Evolutionary conservation across 2,797 vertebrate species (phyloP), one percentile per base, ranked within the genome.

Genomic region (Hylomyscus alleni): DNA sequence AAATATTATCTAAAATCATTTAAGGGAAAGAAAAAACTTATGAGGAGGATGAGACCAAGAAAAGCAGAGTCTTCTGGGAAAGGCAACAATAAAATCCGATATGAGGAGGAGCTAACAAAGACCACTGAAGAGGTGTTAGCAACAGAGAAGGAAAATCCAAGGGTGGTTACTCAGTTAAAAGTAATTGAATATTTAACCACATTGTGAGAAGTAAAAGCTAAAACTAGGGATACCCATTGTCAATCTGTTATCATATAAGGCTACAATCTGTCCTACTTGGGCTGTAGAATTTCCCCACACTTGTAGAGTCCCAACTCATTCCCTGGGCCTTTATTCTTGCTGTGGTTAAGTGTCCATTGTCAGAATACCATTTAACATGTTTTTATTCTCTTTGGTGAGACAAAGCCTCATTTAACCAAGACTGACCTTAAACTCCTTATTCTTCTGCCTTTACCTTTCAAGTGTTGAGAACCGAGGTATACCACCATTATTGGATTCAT

Each of bases 131-230:
- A 87, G 17, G 9, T 12, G 0, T 20, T 34, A 85, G 56, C 6
- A 13, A 13, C 6, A 47, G 47, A 67, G 69, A 14, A 60, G 67
- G 40, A 56, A 92, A 81, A 84, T 73, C 3, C 65, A 62, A 24
- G 0, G 29, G 19, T 90, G 56, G 62, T 92, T 91, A 93, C 0
- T 22, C 2, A 62, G 47, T 93, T 86, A 93, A 67, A 90, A 85
- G 87, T 11, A 95, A 88, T 80, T 15, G 31, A 92, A 90, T 9
- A 54, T 72, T 29, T 78, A 2, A 90, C 82, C 52, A 90, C 31
- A 34, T 78, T 29, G 67, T 92, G 24, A 93, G 24, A 95, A 91
- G 29, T 26, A 67, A 34, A 91, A 82, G 50, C 31, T 84, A 80
- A 94, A 89, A 7, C 10, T 54, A 34, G 2, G 81, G 17, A 86